Evolutionary conservation across 1,140 invertebrate species (phyloP), one percentile per base, ranked within the genome.

Genomic region (Bombus sylvicola): DNA sequence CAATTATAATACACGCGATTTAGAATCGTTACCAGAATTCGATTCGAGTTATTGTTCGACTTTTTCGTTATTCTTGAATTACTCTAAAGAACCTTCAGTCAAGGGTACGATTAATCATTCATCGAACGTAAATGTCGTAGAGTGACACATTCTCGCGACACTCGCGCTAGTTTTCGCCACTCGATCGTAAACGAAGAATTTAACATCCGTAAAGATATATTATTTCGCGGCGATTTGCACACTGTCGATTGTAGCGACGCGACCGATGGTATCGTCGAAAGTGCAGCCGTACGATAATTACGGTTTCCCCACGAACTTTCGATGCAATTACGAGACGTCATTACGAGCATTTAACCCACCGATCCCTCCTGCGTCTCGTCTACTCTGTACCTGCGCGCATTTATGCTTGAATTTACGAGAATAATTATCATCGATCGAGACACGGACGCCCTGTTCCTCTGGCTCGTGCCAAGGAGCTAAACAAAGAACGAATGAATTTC

Each of bases 281-380:
- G 84, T 89, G 89, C 88, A 86, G 91, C 89, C 79, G 87, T 34
- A 82, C 86, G 89, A 91, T 93, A 93, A 93, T 93, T 93, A 91
- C 91, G 88, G 88, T 92, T 91, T 92, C 91, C 83, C 81, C 86
- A 87, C 84, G 86, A 93, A 93, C 91, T 92, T 93, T 92, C 89
- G 86, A 90, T 89, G 91, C 92, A 93, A 93, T 93, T 93, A 91
- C 90, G 85, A 90, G 90, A 91, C 91, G 90, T 92, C 92, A 92
- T 92, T 93, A 93, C 82, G 87, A 88, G 83, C 92, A 89, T 92
- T 93, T 93, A 92, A 71, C 87, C 89, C 74, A 84, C 83, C 84
- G 80, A 79, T 69, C 62, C 76, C 72, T 39, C 41, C 37, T 31
- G n/a, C 62, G 34, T 31, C 53, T n/a, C 47, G 25, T 62, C 37